A percentile compares a stretch with the other conserved stretches of the same genome.
These are phyloP conservation scores for Micropterix aruncella DNA, from an alignment of 2,888 invertebrate species.

Conservation along the genomic window DNA sequence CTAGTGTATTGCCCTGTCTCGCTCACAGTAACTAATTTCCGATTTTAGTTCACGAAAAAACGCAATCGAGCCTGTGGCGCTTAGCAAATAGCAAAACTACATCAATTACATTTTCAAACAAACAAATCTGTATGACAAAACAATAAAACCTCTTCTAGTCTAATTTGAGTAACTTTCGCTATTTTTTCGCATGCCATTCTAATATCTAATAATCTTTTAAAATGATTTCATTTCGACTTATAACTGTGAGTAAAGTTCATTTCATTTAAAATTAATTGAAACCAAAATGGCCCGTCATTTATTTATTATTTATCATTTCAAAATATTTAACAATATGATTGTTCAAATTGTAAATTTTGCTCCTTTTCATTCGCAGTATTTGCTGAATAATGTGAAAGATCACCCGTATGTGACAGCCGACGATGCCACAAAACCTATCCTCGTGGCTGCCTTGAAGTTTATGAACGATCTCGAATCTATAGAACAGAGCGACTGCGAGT, in stretches of 20 bases:
- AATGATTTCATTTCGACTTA: not conserved
- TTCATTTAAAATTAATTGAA: too few species aligned
- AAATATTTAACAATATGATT: constrained; percentile 1
- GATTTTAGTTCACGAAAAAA: too few species aligned
- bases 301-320: not conserved
- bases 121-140: too few species aligned
- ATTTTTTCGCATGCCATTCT: not conserved
- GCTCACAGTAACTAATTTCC: too few species aligned
- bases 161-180: not conserved
- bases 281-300: not conserved
- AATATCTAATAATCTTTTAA: not conserved
- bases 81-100: too few species aligned
- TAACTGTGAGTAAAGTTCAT: not conserved
- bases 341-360: not conserved
- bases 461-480: constrained; percentile 88
- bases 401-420: constrained; percentile 75
- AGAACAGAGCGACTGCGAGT: constrained; percentile 60
- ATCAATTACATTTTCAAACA: too few species aligned
- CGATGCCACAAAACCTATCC: constrained; percentile 73
- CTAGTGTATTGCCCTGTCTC: too few species aligned
- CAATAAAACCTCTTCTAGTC: too few species aligned
- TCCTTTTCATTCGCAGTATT: constrained; percentile 50
- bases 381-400: constrained; percentile 79
- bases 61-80: too few species aligned
- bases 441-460: constrained; percentile 84